These are phyloP conservation scores for Picathartes gymnocephalus DNA, from an alignment of 2,113 vertebrate species.

Conservation along the genomic window DNA sequence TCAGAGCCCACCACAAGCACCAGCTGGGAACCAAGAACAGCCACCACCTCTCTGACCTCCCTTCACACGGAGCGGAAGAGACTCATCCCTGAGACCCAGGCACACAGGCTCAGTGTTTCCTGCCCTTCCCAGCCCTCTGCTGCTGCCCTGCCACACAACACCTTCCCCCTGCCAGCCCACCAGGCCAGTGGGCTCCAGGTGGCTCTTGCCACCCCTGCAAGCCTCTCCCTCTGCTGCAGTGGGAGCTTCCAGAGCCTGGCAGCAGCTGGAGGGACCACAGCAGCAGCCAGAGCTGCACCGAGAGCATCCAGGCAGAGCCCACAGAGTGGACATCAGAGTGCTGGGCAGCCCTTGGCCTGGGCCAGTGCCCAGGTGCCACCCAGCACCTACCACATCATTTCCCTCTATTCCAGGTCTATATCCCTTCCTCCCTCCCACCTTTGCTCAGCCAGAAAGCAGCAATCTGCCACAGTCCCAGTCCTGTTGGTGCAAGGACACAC, in stretches of 20 bases:
- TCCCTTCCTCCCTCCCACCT: background rate
- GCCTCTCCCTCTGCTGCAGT: background rate
- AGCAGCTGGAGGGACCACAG: background rate
- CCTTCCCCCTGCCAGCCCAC: background rate
- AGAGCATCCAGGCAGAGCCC: accelerated
- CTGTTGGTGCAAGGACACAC: accelerated
- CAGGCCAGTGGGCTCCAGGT: background rate
- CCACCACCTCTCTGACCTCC: background rate
- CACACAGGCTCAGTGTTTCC: background rate
- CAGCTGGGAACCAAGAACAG: background rate
- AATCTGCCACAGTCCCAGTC: background rate
- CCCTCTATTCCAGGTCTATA: background rate
- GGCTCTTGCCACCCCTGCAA: background rate
- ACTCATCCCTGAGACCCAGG: accelerated
- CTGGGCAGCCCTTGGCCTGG: background rate
- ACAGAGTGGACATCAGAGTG: accelerated
- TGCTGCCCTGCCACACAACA: background rate
- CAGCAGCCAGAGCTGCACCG: background rate
- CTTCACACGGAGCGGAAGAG: background rate
- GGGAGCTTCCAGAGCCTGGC: background rate
- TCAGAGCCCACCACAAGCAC: background rate
- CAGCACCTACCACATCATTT: background rate
- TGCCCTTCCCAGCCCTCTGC: background rate
- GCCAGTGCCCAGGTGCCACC: background rate
- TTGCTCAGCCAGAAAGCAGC: background rate